Evolutionary conservation across 2,113 vertebrate genomes (phyloP).

Genomic region (Hypomesus transpacificus): DNA sequence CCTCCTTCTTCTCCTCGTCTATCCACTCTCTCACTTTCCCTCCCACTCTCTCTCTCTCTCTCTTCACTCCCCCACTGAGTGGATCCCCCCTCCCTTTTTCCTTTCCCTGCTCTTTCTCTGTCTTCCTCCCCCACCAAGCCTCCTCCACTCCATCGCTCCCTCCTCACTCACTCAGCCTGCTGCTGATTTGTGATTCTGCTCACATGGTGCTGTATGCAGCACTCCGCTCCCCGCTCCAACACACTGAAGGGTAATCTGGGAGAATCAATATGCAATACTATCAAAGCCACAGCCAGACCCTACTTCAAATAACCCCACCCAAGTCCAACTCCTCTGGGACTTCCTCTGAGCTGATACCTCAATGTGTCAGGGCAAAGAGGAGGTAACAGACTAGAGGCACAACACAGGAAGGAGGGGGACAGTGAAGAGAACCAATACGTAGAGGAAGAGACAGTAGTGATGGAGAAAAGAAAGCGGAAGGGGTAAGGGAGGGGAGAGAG

Average conservation of each 20-base stretch:
- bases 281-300: conserved; percentile 21
- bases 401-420: neutral
- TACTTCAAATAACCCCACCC: conserved; percentile 7
- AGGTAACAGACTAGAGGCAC: neutral
- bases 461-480: neutral
- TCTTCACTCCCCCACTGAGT: conserved; percentile 30
- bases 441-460: neutral
- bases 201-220: conserved; percentile 66
- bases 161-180: conserved; percentile 41
- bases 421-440: neutral
- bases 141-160: neutral
- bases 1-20: conserved; percentile 61
- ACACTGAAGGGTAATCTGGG: conserved; percentile 50
- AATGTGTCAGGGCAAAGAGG: conserved; percentile 5
- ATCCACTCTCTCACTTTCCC: conserved; percentile 55
- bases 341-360: neutral
- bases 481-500: neutral
- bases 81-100: conserved; percentile 1
- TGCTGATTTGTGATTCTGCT: conserved; percentile 69
- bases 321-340: neutral
- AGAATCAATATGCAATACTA: conserved; percentile 51
- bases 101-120: neutral
- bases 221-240: conserved; percentile 35
- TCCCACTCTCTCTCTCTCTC: neutral
- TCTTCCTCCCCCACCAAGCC: neutral